A percentile compares a stretch with the other conserved stretches of the same genome.
Conservation (phyloP, 2,888 invertebrate genomes). For the Helobdella robusta region DNA sequence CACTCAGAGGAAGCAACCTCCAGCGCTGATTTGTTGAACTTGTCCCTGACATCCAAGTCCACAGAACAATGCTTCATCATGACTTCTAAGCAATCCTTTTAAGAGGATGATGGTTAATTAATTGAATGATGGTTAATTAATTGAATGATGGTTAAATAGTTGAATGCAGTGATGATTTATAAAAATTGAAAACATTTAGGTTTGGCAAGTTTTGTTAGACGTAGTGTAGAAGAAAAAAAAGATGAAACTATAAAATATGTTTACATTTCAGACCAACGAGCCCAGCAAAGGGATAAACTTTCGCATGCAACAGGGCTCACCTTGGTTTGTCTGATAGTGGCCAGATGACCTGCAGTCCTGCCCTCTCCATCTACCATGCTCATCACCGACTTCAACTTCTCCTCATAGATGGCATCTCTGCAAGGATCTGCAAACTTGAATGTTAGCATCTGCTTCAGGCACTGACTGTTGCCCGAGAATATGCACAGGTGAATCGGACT, state of each 20-base stretch:
- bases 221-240: too few relatives aligned
- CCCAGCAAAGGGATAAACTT: not conserved
- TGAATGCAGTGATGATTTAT: not conserved
- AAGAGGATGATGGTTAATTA: constrained; percentile 17
- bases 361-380: constrained; percentile 40
- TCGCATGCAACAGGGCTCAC: too few relatives aligned
- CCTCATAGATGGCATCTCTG: constrained; percentile 9
- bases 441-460: constrained; percentile 38
- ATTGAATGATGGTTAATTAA: not conserved
- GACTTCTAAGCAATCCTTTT: constrained; percentile 42
- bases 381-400: constrained; percentile 33
- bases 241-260: not conserved
- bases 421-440: constrained; percentile 17
- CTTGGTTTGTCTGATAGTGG: constrained; percentile 39
- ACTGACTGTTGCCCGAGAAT: constrained; percentile 38
- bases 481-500: constrained; percentile 43
- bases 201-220: not conserved
- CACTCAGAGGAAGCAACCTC: constrained; percentile 40
- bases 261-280: not conserved
- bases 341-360: constrained; percentile 42
- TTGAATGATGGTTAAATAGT: not conserved
- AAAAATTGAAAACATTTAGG: not conserved
- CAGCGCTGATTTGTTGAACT: constrained; percentile 38
- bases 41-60: constrained; percentile 39
- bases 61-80: constrained; percentile 38